Conservation (phyloP, 2,888 invertebrate species). For the Eupithecia tripunctaria region DNA sequence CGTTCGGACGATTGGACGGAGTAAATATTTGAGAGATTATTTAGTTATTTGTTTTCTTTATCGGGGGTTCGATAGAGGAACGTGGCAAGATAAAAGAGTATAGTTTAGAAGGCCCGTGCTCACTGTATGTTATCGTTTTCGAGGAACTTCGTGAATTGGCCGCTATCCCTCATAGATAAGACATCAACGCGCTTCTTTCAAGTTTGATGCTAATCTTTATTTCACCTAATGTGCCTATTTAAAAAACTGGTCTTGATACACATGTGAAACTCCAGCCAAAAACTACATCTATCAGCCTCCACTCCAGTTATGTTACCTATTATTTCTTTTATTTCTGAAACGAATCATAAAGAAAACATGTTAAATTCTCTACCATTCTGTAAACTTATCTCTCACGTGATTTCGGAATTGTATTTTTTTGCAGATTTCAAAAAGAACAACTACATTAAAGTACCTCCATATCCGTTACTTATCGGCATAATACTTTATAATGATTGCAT, state of each 20-base stretch:
- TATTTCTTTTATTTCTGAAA: not conserved
- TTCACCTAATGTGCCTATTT: not conserved
- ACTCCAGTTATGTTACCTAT: not conserved
- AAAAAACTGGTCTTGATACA: not conserved
- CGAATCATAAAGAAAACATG: too few relatives aligned
- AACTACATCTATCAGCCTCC: not conserved
- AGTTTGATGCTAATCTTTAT: not conserved
- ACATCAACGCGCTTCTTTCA: slow-evolving; percentile 28
- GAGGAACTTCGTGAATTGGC: slow-evolving; percentile 24
- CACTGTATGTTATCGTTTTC: slow-evolving; percentile 38
- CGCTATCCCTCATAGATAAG: slow-evolving; percentile 34
- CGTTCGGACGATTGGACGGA: not conserved
- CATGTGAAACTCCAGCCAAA: not conserved
- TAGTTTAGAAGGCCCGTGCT: slow-evolving; percentile 8
- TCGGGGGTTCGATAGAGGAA: slow-evolving; percentile 40
- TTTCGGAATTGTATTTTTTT: too few relatives aligned
- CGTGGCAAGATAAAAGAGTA: slow-evolving; percentile 28
- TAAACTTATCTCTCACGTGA: too few relatives aligned
- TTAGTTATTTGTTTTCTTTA: slow-evolving; percentile 48
- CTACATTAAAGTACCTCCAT: not conserved
- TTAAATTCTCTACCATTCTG: too few relatives aligned
- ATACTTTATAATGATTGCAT: slow-evolving; percentile 29
- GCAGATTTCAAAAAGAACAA: not conserved
- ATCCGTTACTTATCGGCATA: slow-evolving; percentile 29
- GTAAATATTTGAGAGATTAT: slow-evolving; percentile 41